Evolutionary conservation across 2,113 vertebrate genomes (phyloP).

Genomic region (Camelus dromedarius): DNA sequence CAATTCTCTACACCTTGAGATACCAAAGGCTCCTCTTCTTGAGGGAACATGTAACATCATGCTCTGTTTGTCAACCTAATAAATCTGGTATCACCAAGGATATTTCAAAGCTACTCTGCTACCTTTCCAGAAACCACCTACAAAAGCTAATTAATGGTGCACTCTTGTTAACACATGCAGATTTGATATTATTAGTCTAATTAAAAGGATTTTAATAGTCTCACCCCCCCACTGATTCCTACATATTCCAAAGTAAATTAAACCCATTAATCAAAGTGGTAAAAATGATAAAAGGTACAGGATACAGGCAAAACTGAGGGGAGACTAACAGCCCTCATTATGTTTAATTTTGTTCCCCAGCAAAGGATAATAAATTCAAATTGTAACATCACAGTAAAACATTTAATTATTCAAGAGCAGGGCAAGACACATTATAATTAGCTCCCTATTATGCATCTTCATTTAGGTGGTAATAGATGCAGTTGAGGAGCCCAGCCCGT

Average conservation of each 20-base stretch:
- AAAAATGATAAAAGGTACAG: constrained; percentile 84
- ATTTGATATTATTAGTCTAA: constrained; percentile 89
- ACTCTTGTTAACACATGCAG: constrained; percentile 86
- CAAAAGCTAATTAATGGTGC: constrained; percentile 86
- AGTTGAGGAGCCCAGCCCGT: constrained; percentile 72
- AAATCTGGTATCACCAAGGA: constrained; percentile 78
- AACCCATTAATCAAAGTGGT: constrained; percentile 89
- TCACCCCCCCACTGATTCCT: constrained; percentile 74
- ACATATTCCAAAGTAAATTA: constrained; percentile 87
- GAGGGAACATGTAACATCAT: constrained; percentile 79
- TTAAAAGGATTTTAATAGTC: constrained; percentile 87
- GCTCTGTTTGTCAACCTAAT: constrained; percentile 84
- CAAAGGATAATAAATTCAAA: constrained; percentile 89
- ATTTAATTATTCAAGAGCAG: constrained; percentile 89
- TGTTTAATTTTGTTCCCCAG: constrained; percentile 87
- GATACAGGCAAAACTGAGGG: constrained; percentile 69
- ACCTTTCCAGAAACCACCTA: constrained; percentile 84
- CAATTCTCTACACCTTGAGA: constrained; percentile 65
- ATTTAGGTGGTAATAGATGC: constrained; percentile 80
- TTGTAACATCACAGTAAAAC: constrained; percentile 88
- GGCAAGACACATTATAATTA: constrained; percentile 84
- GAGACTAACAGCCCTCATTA: constrained; percentile 87
- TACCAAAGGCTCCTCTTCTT: constrained; percentile 80
- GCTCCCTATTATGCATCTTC: constrained; percentile 80
- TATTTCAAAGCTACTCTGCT: constrained; percentile 72